Conservation (phyloP, 2,888 invertebrate genomes). For the Alentia gelatinosa region DNA sequence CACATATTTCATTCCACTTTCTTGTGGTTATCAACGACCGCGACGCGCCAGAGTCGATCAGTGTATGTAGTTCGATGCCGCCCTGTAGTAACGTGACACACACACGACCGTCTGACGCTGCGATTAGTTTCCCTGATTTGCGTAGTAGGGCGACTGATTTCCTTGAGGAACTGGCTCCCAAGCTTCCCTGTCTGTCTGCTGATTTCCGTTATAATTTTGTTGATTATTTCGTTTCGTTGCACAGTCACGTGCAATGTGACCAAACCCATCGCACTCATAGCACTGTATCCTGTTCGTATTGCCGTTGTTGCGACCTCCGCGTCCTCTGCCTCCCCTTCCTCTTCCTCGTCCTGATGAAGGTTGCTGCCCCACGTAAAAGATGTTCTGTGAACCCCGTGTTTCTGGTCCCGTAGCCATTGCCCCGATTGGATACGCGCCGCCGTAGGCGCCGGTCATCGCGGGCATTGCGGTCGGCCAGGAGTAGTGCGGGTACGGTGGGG, state of each 20-base stretch:
- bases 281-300: too few species aligned
- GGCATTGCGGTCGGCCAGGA: too few species aligned
- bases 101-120: background rate
- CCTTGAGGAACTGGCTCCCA: background rate
- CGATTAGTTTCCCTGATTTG: background rate
- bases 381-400: too few species aligned
- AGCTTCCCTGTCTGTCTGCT: background rate
- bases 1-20: background rate
- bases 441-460: too few species aligned
- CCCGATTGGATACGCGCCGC: too few species aligned
- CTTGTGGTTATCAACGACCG: background rate
- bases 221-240: background rate
- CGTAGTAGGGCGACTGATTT: background rate
- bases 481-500: too few species aligned
- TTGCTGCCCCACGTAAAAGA: too few species aligned
- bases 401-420: too few species aligned
- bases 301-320: too few species aligned
- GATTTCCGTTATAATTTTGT: too few species aligned
- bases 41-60: background rate
- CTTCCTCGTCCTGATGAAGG: too few species aligned
- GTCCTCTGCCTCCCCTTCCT: too few species aligned
- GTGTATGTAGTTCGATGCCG: background rate
- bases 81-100: background rate
- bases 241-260: background rate
- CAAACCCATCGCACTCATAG: background rate